Evolutionary conservation across 2,113 vertebrate genomes (phyloP).

Genomic region (Coracopsis vasa): DNA sequence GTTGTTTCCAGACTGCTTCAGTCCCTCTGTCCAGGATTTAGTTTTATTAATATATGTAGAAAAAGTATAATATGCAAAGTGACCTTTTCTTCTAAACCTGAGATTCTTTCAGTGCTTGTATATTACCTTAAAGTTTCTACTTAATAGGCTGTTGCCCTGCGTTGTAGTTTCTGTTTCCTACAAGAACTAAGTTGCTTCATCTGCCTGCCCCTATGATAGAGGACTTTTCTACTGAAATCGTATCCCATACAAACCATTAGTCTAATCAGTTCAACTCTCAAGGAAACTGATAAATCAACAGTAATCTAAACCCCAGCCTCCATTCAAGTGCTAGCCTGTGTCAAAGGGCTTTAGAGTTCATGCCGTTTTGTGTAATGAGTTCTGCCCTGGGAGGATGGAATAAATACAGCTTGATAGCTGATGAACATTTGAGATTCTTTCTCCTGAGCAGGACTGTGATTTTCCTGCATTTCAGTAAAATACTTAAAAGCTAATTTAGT

Average conservation of each 20-base stretch:
- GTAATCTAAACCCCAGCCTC: not conserved
- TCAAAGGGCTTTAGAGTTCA: not conserved
- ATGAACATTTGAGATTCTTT: not conserved
- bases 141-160: not conserved
- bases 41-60: not conserved
- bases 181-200: not conserved
- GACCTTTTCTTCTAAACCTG: not conserved
- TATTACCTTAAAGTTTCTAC: not conserved
- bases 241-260: not conserved
- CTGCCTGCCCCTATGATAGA: not conserved
- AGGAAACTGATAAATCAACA: constrained; percentile 26
- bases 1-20: not conserved
- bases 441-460: not conserved
- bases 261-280: not conserved
- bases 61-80: not conserved
- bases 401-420: not conserved
- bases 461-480: constrained; percentile 17
- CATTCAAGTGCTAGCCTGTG: not conserved
- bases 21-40: not conserved
- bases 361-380: not conserved
- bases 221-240: not conserved
- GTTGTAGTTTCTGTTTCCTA: not conserved
- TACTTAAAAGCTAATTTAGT: constrained; percentile 50
- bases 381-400: not conserved
- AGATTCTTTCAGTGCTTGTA: not conserved